Evolutionary conservation across 2,888 invertebrate species (phyloP).

Genomic region (Sphaeridia pumilis): DNA sequence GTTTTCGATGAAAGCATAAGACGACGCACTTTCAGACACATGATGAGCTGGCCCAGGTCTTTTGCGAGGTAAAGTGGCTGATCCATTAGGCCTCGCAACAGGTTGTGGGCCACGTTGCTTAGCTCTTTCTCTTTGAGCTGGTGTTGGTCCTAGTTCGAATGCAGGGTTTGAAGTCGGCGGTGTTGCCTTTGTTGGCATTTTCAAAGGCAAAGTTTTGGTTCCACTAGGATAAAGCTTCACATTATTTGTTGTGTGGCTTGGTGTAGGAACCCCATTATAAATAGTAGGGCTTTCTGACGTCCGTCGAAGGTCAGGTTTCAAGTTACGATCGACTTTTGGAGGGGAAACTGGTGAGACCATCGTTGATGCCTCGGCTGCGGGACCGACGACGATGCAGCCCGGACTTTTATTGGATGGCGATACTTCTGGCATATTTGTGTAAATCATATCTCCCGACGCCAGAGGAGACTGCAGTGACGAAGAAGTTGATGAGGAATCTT

Average conservation of each 20-base stretch:
- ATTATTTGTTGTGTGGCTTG: conserved; percentile 4
- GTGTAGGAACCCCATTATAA: too few species aligned
- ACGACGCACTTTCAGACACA: conserved; percentile 28
- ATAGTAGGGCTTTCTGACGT: conserved; percentile 5
- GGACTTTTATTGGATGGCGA: conserved; percentile 10
- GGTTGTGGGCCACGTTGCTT: conserved; percentile 3
- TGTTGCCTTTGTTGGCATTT: conserved; percentile 16
- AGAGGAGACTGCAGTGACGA: conserved; percentile 34
- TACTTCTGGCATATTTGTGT: conserved; percentile 15
- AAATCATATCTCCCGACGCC: conserved; percentile 26
- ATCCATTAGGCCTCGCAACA: neutral
- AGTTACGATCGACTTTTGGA: conserved; percentile 32
- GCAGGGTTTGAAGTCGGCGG: neutral
- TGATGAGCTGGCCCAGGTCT: conserved; percentile 25
- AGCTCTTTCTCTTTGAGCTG: conserved; percentile 28
- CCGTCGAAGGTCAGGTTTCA: conserved; percentile 28
- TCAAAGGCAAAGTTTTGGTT: conserved; percentile 31
- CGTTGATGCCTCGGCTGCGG: conserved; percentile 4
- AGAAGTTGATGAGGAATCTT: conserved; percentile 28
- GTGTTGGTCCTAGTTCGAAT: conserved; percentile 29
- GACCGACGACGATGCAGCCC: neutral
- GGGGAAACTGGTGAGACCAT: conserved; percentile 9
- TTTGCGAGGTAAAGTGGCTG: conserved; percentile 23
- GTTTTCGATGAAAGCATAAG: conserved; percentile 19
- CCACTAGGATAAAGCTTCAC: conserved; percentile 16